A percentile compares a stretch with the other conserved stretches of the same genome.
phyloP scores from a whole-genome alignment of 2,888 invertebrate genomes.

The Drosophila stalkeri region DNA sequence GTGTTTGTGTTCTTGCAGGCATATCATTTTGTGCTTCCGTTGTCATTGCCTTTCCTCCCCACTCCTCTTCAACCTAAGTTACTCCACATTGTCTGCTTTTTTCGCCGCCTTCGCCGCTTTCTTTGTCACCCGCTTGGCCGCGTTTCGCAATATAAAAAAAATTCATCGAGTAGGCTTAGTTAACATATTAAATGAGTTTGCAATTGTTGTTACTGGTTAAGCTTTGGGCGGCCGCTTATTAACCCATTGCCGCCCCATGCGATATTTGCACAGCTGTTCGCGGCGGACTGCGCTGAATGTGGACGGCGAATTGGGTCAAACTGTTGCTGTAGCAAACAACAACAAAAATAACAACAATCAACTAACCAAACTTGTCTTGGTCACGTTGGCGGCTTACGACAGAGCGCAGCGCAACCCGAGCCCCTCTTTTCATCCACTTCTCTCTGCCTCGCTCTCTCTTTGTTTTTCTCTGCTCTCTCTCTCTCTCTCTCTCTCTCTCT shows the following conservation, averaged over 20 bases:
- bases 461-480: not conserved
- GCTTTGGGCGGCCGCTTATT: conserved; percentile 38
- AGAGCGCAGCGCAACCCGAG: conserved; percentile 22
- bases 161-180: conserved; percentile 63
- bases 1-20: conserved; percentile 28
- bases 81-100: conserved; percentile 9
- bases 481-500: not conserved
- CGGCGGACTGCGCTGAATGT: conserved; percentile 30
- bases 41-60: conserved; percentile 46
- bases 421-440: not conserved
- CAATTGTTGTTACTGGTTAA: conserved; percentile 34
- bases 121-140: conserved; percentile 63
- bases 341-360: conserved; percentile 29
- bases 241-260: conserved; percentile 41
- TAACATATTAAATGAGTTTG: conserved; percentile 63
- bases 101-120: conserved; percentile 55
- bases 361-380: conserved; percentile 75
- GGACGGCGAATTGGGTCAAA: conserved; percentile 71
- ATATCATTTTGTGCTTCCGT: conserved; percentile 75
- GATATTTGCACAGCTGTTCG: conserved; percentile 72
- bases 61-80: not conserved
- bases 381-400: conserved; percentile 66
- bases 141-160: conserved; percentile 53
- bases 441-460: not conserved
- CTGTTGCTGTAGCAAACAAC: conserved; percentile 58